Conservation (phyloP, 1,140 invertebrate genomes). For the Amphibalanus amphitrite region DNA sequence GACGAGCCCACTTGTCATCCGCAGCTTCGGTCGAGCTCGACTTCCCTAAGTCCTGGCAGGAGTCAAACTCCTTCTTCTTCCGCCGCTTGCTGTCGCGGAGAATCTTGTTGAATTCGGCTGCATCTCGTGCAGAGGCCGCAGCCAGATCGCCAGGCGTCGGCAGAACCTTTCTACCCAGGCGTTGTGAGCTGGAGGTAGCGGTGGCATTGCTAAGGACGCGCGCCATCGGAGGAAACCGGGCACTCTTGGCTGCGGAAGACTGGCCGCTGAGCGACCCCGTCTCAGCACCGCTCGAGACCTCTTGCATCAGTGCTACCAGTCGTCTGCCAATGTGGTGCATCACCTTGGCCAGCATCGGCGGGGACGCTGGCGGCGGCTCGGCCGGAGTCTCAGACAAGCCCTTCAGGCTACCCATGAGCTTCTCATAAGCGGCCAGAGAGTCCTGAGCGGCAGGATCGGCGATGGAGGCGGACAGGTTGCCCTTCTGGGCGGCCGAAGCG, state of each 20-base stretch:
- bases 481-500: not conserved
- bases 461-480: not conserved
- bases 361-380: slow-evolving; percentile 31
- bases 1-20: not conserved
- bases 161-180: not conserved
- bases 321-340: slow-evolving; percentile 80
- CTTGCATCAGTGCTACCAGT: slow-evolving; percentile 79
- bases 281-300: slow-evolving; percentile 40
- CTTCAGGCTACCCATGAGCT: not conserved
- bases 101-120: not conserved
- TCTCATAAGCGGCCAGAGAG: not conserved
- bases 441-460: not conserved
- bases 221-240: slow-evolving; percentile 25
- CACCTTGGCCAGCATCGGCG: too few species aligned
- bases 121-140: not conserved
- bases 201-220: not conserved
- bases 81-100: not conserved
- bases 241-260: not conserved
- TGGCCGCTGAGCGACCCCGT: slow-evolving; percentile 14
- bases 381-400: not conserved
- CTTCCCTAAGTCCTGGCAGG: not conserved
- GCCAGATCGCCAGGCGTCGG: not conserved
- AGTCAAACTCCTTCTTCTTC: too few species aligned
- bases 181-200: not conserved
- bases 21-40: not conserved